Evolutionary conservation across 2,888 invertebrate species (phyloP).

Genomic region (Pammene fasciana): DNA sequence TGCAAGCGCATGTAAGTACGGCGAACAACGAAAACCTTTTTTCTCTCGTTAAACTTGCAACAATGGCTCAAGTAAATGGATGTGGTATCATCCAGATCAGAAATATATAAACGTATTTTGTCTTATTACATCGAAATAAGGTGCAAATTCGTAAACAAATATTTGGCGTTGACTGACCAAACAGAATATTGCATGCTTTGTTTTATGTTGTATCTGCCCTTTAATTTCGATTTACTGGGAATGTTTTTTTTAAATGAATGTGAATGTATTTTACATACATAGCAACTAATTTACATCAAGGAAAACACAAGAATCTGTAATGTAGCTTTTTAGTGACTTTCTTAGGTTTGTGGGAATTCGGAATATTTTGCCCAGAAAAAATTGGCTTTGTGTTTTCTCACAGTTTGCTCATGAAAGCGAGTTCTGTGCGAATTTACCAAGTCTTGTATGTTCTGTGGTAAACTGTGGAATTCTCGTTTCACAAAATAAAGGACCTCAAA

Average conservation of each 20-base stretch:
- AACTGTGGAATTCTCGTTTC: background rate
- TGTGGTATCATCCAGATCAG: slow-evolving; percentile 34
- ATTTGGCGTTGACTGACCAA: slow-evolving; percentile 18
- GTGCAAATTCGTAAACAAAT: background rate
- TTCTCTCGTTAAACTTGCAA: slow-evolving; percentile 60
- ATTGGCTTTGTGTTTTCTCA: background rate
- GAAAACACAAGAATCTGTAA: background rate
- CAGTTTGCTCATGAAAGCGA: background rate
- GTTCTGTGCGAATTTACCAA: background rate
- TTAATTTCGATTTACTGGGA: slow-evolving; percentile 27
- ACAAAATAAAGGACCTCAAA: background rate
- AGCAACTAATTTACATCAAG: slow-evolving; percentile 1
- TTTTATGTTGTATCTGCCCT: slow-evolving; percentile 40
- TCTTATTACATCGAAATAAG: background rate
- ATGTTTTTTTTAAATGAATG: slow-evolving; percentile 23
- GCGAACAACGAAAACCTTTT: slow-evolving; percentile 51
- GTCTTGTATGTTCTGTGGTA: background rate
- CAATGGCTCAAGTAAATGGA: slow-evolving; percentile 60
- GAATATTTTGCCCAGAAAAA: background rate
- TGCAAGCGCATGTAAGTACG: slow-evolving; percentile 48
- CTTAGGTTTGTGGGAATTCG: background rate
- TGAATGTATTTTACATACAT: slow-evolving; percentile 20
- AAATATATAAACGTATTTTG: background rate
- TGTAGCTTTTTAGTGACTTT: background rate
- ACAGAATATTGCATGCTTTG: slow-evolving; percentile 45